These are phyloP conservation scores for Morbakka virulenta DNA, from an alignment of 30 jellyfish, hydroid and myxozoan genomes.

Conservation along the genomic window DNA sequence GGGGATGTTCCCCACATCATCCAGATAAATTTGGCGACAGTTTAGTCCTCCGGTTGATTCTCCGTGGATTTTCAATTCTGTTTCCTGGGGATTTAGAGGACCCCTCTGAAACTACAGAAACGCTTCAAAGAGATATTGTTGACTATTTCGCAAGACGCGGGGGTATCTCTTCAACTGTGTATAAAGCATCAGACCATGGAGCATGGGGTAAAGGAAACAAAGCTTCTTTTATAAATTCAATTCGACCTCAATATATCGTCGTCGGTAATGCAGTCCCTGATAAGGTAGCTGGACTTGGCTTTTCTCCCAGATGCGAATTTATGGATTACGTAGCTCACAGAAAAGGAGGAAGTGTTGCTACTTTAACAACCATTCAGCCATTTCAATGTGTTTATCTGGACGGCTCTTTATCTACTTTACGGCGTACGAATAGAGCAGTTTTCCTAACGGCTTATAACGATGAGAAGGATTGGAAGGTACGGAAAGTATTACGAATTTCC, in stretches of 20 bases:
- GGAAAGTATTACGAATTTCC: slow-evolving; percentile 52
- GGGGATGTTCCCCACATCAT: slow-evolving; percentile 51
- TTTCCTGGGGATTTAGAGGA: slow-evolving; percentile 71
- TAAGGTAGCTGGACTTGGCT: slow-evolving; percentile 1
- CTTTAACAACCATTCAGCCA: slow-evolving; percentile 45
- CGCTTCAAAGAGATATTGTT: slow-evolving; percentile 13
- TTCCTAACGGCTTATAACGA: slow-evolving; percentile 55
- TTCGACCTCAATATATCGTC: slow-evolving; percentile 51
- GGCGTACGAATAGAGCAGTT: slow-evolving; percentile 36
- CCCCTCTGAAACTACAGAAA: slow-evolving; percentile 20
- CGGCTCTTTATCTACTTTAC: slow-evolving; percentile 16
- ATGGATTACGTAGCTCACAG: slow-evolving; percentile 39
- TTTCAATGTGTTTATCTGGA: slow-evolving; percentile 60
- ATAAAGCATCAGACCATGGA: slow-evolving; percentile 54
- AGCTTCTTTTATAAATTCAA: slow-evolving; percentile 33
- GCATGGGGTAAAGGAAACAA: slow-evolving; percentile 66
- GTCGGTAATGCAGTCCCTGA: slow-evolving; percentile 62
- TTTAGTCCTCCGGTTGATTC: slow-evolving; percentile 37
- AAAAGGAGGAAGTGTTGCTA: slow-evolving; percentile 30
- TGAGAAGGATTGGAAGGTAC: slow-evolving; percentile 28
- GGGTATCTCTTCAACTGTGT: slow-evolving; percentile 57
- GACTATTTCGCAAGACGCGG: slow-evolving; percentile 30
- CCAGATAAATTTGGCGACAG: slow-evolving; percentile 40
- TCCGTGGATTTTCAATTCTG: slow-evolving; percentile 45
- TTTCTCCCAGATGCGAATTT: slow-evolving; percentile 53